phyloP scores from a whole-genome alignment of 2,797 vertebrate species.

The Leucoraja ocellata region DNA sequence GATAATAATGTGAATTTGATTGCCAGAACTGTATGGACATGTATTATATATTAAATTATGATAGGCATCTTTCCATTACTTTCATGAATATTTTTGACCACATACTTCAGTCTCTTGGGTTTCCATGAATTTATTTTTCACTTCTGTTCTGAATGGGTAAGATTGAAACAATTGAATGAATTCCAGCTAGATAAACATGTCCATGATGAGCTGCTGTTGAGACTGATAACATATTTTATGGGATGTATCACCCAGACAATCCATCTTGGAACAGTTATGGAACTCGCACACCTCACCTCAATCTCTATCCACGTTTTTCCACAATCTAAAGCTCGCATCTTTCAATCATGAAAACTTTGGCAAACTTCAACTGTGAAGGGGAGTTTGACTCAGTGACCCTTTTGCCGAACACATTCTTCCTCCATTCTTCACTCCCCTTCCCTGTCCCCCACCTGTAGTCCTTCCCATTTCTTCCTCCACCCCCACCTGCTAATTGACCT shows the following conservation, averaged over 20 bases:
- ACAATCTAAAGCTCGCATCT: background rate
- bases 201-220: background rate
- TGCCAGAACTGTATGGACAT: background rate
- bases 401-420: too few relatives aligned
- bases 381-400: too few relatives aligned
- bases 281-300: background rate
- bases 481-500: too few relatives aligned
- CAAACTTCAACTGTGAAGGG: too few relatives aligned
- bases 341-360: too few relatives aligned
- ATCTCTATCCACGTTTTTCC: background rate
- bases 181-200: background rate
- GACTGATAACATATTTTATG: background rate
- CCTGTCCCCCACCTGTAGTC: too few relatives aligned
- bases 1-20: background rate
- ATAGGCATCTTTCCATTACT: background rate
- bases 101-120: background rate
- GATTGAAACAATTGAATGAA: background rate
- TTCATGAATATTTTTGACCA: background rate
- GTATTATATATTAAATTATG: background rate
- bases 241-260: background rate
- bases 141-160: background rate
- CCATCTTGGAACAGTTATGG: background rate
- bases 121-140: background rate
- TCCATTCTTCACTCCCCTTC: too few relatives aligned
- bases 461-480: too few relatives aligned